Conservation (phyloP, 2,888 invertebrate species). For the Sphaerophoria taeniata region DNA sequence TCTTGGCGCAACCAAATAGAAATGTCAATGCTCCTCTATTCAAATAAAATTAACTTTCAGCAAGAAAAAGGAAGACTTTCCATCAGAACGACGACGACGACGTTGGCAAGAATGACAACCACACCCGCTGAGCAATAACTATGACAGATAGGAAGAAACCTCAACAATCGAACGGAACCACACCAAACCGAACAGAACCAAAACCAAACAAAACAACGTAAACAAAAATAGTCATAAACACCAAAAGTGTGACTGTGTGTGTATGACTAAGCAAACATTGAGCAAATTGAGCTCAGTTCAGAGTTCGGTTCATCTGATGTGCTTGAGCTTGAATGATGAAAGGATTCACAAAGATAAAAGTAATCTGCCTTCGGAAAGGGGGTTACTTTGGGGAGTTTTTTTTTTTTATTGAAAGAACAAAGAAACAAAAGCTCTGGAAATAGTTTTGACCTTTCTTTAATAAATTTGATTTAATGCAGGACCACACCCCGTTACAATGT, state of each 20-base stretch:
- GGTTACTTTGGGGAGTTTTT: background rate
- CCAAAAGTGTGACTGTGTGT: too few relatives aligned
- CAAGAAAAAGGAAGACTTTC: background rate
- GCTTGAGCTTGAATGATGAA: conserved; percentile 6
- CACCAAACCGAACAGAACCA: background rate
- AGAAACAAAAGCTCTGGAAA: conserved; percentile 39
- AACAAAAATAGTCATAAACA: conserved; percentile 57
- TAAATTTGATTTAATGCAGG: conserved; percentile 43
- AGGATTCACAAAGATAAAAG: conserved; percentile 31
- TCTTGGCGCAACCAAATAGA: conserved; percentile 19
- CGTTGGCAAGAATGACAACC: conserved; percentile 38
- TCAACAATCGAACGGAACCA: background rate
- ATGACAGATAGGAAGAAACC: background rate
- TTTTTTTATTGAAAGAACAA: background rate
- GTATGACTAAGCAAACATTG: conserved; percentile 59
- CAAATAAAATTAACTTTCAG: background rate
- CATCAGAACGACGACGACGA: conserved; percentile 14
- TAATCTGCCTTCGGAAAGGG: conserved; percentile 2
- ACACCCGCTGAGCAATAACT: conserved; percentile 30
- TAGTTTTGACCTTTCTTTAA: conserved; percentile 31
- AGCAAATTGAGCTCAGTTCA: conserved; percentile 58
- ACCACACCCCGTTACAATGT: conserved; percentile 34
- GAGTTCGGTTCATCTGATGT: conserved; percentile 44
- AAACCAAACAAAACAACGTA: conserved; percentile 8
- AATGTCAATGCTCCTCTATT: conserved; percentile 54